phyloP scores from a whole-genome alignment of 1,140 invertebrate genomes.

The Potamilus streckersoni region DNA sequence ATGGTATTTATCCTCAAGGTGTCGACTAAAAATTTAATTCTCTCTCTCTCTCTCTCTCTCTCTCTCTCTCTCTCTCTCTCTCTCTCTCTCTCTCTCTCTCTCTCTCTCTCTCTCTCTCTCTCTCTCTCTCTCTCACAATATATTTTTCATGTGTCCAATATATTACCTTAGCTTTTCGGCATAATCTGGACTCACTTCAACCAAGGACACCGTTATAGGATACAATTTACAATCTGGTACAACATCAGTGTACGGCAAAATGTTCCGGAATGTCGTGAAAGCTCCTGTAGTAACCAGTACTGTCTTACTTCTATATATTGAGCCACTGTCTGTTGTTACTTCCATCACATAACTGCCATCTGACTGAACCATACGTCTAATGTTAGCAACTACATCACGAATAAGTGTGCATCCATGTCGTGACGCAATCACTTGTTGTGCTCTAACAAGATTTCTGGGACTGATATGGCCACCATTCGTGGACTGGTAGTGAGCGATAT shows the following conservation, averaged over 20 bases:
- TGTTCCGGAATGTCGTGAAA: constrained; percentile 35
- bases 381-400: constrained; percentile 25
- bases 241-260: constrained; percentile 20
- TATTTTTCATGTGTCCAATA: too few species aligned
- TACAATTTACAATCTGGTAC: constrained; percentile 4
- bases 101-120: too few species aligned
- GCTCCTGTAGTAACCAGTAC: constrained; percentile 45
- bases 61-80: too few species aligned
- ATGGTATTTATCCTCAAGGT: too few species aligned
- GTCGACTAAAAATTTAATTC: too few species aligned
- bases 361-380: constrained; percentile 7
- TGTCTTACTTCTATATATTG: constrained; percentile 14
- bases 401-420: constrained; percentile 28
- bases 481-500: constrained; percentile 19
- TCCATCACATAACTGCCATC: constrained; percentile 23
- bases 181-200: constrained; percentile 34
- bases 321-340: constrained; percentile 30
- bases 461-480: constrained; percentile 39
- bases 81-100: too few species aligned
- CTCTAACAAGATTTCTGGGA: constrained; percentile 33
- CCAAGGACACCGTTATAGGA: constrained; percentile 30
- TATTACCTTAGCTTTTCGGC: constrained; percentile 22
- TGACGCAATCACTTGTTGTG: constrained; percentile 23
- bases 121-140: too few species aligned
- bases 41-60: too few species aligned